These are phyloP conservation scores for Lissonota sp. DNA, from an alignment of 2,888 invertebrate genomes.

Conservation along the genomic window DNA sequence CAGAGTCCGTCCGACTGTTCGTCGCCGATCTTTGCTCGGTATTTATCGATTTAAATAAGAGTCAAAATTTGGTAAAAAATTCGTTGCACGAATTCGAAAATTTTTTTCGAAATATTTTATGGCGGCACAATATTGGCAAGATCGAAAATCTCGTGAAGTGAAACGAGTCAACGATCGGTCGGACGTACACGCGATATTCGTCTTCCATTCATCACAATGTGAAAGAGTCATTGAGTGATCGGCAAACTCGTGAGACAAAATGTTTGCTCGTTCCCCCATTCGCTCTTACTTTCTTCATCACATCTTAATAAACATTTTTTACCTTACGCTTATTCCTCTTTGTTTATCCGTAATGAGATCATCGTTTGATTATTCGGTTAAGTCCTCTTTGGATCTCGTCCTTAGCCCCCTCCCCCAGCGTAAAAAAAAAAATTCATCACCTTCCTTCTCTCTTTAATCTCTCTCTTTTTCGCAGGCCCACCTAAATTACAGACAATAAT, in stretches of 20 bases:
- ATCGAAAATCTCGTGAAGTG: background rate
- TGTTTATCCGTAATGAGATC: slow-evolving; percentile 83
- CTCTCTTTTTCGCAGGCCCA: slow-evolving; percentile 57
- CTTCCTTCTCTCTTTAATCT: slow-evolving; percentile 56
- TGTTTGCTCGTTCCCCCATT: background rate
- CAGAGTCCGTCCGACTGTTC: slow-evolving; percentile 39
- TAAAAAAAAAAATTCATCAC: slow-evolving; percentile 33
- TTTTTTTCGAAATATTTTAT: slow-evolving; percentile 4
- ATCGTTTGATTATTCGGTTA: slow-evolving; percentile 84
- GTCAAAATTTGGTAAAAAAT: background rate
- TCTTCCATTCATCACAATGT: slow-evolving; percentile 28
- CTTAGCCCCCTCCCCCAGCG: slow-evolving; percentile 74
- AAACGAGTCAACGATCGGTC: slow-evolving; percentile 45
- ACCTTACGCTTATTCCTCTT: slow-evolving; percentile 81
- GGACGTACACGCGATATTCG: slow-evolving; percentile 36
- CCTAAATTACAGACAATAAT: slow-evolving; percentile 12
- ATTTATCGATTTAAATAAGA: background rate
- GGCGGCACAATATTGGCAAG: background rate
- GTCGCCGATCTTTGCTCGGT: background rate
- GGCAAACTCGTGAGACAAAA: slow-evolving; percentile 4
- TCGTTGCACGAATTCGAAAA: slow-evolving; percentile 3
- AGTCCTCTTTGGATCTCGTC: slow-evolving; percentile 84
- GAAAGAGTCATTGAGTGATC: slow-evolving; percentile 9
- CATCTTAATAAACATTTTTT: slow-evolving; percentile 63
- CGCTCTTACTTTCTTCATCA: slow-evolving; percentile 52